Conservation (phyloP, 2,797 vertebrate species). For the Heterohyrax brucei region DNA sequence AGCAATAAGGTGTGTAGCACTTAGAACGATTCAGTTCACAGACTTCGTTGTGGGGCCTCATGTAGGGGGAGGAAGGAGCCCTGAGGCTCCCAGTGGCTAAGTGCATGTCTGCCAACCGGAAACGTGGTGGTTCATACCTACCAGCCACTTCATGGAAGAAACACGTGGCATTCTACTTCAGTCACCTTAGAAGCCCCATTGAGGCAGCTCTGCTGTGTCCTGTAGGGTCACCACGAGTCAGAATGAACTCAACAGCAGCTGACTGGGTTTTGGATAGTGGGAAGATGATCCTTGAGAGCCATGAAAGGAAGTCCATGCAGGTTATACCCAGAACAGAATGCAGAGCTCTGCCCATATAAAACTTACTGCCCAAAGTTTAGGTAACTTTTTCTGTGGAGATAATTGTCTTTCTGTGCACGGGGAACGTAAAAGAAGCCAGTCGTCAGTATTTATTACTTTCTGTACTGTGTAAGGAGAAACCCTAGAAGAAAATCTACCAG, state of each 20-base stretch:
- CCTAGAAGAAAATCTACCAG: background rate
- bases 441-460: background rate
- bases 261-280: background rate
- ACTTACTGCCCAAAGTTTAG: background rate
- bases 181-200: background rate
- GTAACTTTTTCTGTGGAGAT: background rate
- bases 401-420: background rate
- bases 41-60: too few relatives aligned
- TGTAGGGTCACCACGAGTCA: background rate
- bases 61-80: background rate
- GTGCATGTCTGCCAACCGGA: background rate
- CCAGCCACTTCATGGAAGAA: background rate
- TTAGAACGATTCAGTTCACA: too few relatives aligned
- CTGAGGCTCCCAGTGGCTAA: too few relatives aligned
- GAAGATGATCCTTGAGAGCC: background rate
- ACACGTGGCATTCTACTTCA: background rate
- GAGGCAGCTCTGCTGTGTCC: background rate
- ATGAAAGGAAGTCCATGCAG: background rate
- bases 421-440: constrained; percentile 4
- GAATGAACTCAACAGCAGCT: background rate
- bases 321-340: background rate
- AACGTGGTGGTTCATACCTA: background rate
- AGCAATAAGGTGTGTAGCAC: too few relatives aligned
- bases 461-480: background rate
- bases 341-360: background rate